A percentile compares a stretch with the other conserved stretches of the same genome.
phyloP scores from a whole-genome alignment of 2,797 vertebrate genomes.

The Macrochelys suwanniensis region DNA sequence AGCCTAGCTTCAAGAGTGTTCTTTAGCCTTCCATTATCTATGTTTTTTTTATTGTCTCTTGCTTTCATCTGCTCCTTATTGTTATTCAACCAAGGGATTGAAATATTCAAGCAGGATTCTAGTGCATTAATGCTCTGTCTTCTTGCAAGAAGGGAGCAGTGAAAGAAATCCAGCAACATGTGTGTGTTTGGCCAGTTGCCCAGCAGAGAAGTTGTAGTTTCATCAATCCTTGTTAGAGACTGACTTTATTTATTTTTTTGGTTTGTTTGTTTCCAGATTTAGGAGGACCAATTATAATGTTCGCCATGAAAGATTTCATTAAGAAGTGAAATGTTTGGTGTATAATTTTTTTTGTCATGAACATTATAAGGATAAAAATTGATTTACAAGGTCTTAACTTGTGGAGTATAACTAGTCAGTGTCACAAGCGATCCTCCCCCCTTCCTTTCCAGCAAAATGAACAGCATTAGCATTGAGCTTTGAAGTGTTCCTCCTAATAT shows the following conservation, averaged over 20 bases:
- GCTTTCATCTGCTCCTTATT: background rate
- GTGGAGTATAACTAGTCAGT: background rate
- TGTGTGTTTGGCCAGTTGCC: background rate
- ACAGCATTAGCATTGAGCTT: background rate
- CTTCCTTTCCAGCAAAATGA: background rate
- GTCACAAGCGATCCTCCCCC: background rate
- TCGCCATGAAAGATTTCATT: background rate
- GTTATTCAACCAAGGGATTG: background rate
- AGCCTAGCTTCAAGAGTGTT: fast-evolving
- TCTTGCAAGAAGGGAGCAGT: background rate
- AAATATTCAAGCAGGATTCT: background rate
- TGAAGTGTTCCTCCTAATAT: background rate
- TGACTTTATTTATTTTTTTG: background rate
- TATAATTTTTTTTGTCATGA: background rate
- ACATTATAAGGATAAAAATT: background rate
- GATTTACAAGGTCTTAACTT: background rate
- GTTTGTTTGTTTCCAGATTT: background rate
- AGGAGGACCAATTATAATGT: background rate
- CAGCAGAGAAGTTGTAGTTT: background rate
- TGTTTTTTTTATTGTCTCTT: background rate
- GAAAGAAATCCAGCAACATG: background rate
- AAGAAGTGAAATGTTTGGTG: background rate
- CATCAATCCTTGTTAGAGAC: background rate
- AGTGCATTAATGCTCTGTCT: fast-evolving
- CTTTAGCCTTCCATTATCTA: background rate